Conservation (phyloP, 2,888 invertebrate species). For the Meta bourneti region DNA sequence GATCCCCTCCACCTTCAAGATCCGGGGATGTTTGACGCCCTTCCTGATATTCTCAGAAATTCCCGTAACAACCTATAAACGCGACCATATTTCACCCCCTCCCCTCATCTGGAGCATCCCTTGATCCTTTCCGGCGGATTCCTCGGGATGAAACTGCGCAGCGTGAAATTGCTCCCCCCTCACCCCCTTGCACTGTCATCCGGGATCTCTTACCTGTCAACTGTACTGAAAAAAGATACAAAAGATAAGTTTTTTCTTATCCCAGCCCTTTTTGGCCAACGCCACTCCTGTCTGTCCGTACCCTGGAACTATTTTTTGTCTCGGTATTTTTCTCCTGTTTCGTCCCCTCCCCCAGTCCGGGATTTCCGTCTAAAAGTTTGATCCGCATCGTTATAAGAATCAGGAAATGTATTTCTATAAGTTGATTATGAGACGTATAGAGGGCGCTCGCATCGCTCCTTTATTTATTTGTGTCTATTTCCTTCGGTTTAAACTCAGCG, state of each 20-base stretch:
- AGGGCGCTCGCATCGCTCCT: no score
- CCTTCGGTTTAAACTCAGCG: background rate
- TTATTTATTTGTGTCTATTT: no score
- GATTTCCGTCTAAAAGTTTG: slow-evolving; percentile 11
- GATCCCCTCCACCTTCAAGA: no score
- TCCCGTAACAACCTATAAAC: slow-evolving; percentile 32
- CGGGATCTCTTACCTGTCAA: slow-evolving; percentile 46
- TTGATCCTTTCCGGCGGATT: slow-evolving; percentile 53
- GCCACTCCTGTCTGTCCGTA: background rate
- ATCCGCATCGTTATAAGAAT: background rate
- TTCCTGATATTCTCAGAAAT: background rate
- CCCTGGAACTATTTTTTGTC: no score
- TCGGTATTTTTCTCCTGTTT: background rate
- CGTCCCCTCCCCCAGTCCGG: background rate
- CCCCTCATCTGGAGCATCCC: slow-evolving; percentile 2
- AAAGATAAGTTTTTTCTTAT: slow-evolving; percentile 48
- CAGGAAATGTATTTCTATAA: slow-evolving; percentile 13
- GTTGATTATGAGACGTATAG: background rate
- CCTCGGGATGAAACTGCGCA: slow-evolving; percentile 51
- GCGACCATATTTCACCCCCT: slow-evolving; percentile 27
- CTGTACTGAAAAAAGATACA: slow-evolving; percentile 59
- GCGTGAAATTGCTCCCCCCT: slow-evolving; percentile 59
- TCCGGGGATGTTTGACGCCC: no score
- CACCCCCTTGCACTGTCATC: slow-evolving; percentile 45
- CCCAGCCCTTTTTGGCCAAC: background rate